Evolutionary conservation across 2,113 vertebrate species (phyloP), one percentile per base, ranked within the genome.

Genomic region (Dolichallabes microphthalmus): DNA sequence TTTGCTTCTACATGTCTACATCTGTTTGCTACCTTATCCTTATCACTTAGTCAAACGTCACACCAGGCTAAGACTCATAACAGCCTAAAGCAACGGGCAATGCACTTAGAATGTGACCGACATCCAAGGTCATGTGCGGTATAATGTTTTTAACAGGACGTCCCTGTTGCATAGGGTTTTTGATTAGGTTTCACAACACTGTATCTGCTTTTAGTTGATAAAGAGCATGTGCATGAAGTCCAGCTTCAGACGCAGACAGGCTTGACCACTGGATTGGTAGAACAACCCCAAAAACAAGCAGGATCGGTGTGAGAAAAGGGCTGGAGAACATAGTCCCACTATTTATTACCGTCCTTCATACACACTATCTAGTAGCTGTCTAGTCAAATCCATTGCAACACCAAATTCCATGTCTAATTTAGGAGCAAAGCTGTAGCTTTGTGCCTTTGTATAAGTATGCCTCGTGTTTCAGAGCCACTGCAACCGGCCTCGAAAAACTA

Each of bases 361-460:
- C n/a, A n/a, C n/a, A n/a, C 75, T 82, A 71, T 53, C 20, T 52
- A 50, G 60, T 35, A 82, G 71, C 69, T 69, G 76, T 75, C 50
- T 57, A 77, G 52, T 74, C 39, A 52, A 80, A 73, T 32, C 25
- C 22, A 15, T 17, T 55, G 13, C 53, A 27, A 39, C 35, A 45
- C 61, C 66, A 85, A 80, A 80, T 85, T 66, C 60, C 57, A 39
- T 14, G 25, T 82, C 35, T 82, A 77, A 77, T 76, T 78, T 30
- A 71, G 11, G 77, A 78, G 32, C 17, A 84, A 10, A 1, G n/a
- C 20, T 39, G 0, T 6, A 1, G 55, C 45, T 15, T 63, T 71
- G 45, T 2, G 20, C 68, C 68, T 82, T 39, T 13, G 52, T 55
- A 58, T 35, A 89, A 87, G 86, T 52, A 86, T 82, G 82, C 82